Base-by-base conservation (phyloP, 1,140 invertebrate genomes). In the Drosophila varians region DNA sequence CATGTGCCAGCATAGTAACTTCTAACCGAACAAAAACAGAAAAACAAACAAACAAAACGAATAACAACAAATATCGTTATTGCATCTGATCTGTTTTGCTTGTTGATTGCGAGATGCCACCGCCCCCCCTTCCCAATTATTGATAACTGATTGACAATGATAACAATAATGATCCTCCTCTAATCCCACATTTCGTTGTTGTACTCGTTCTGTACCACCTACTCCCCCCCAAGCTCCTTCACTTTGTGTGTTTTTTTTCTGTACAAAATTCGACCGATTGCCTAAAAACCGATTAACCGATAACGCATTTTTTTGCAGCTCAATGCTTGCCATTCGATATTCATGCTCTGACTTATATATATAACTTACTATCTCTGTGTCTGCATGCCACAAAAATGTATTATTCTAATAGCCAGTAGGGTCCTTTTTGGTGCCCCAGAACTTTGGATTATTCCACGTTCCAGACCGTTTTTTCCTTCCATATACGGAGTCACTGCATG, bases 1-100 rank as follows among this genome's bases (percentile, higher is more conserved):
- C 48, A 60, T 53, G 36, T 54, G 57, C 57, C 21, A 66, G 61
- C 64, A 53, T 66, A 66, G 53, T 66, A 66, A 68, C 61, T 66
- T 53, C 7, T 61, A 66, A 64, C 43, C 8, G 31, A 40, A 14
- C 12, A 14, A 38, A 14, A 31, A 11, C 28, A 7, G 28, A 36
- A 51, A 47, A 45, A 18, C 4, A 9, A 43, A 26, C 14, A 9
- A 46, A 14, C 12, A n/a, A n/a, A 45, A 45, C 12, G 14, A 42
- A 18, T 26, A 25, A 16, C 31, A 51, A 51, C n/a, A 21, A 57
- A 42, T 64, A 64, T 9, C 21, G 38, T 40, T 65, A 28, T 48
- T 56, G 60, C 60, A 64, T 48, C 60, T 58, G 42, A 66, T 66
- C 43, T 65, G 31, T 65, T 64, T 65, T 65, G 36, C 48, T 65